These are phyloP conservation scores for Biston betularia DNA, from an alignment of 2,888 invertebrate species.

Conservation along the genomic window DNA sequence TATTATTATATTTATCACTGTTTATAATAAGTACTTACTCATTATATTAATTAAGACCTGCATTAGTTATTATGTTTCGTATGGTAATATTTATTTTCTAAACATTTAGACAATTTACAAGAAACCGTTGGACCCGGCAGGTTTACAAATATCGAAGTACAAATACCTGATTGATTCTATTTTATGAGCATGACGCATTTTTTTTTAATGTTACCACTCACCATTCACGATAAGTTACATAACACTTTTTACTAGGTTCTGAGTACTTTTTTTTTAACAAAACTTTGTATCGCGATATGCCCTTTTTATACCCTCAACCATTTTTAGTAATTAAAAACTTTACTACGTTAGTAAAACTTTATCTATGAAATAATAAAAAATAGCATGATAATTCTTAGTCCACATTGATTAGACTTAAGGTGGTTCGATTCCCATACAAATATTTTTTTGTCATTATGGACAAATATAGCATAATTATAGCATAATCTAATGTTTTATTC, in stretches of 20 bases:
- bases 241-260: too few species aligned
- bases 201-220: not conserved
- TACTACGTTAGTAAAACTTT: too few species aligned
- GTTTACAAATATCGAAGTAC: constrained; percentile 3
- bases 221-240: too few species aligned
- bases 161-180: constrained; percentile 5
- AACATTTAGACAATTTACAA: constrained; percentile 10
- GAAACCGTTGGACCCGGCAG: constrained; percentile 23
- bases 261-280: not conserved
- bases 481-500: too few species aligned
- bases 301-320: constrained; percentile 2
- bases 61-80: not conserved
- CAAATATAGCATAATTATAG: too few species aligned
- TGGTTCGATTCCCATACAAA: too few species aligned
- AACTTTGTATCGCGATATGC: not conserved
- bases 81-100: constrained; percentile 1
- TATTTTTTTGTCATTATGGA: too few species aligned
- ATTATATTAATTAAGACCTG: not conserved
- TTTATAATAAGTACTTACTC: not conserved
- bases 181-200: not conserved
- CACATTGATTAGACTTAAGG: too few species aligned
- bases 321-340: not conserved
- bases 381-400: not conserved
- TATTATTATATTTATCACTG: too few species aligned
- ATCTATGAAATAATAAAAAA: not conserved